phyloP scores from a whole-genome alignment of 1,140 invertebrate genomes.

The Microplitis mediator region DNA sequence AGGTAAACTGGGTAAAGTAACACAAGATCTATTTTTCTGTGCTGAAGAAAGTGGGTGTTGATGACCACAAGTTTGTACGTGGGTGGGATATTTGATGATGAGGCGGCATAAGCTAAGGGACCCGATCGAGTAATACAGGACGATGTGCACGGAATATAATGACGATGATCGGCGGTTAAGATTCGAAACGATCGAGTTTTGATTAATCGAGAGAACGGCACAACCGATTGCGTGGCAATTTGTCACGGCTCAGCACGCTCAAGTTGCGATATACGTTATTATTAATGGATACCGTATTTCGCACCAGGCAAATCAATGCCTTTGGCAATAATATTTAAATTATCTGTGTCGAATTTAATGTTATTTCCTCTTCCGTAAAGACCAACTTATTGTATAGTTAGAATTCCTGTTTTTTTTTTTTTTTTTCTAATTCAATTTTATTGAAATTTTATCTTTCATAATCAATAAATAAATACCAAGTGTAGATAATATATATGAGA shows the following conservation, averaged over 20 bases:
- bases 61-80: not conserved
- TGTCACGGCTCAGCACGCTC: conserved; percentile 6
- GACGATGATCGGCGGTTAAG: not conserved
- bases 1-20: no score
- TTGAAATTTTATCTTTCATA: no score
- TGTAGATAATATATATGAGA: no score
- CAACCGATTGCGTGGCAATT: conserved; percentile 18
- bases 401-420: no score
- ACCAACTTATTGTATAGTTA: no score
- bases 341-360: no score
- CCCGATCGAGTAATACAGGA: not conserved
- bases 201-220: conserved; percentile 17
- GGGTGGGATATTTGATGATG: not conserved
- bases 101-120: not conserved
- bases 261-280: not conserved
- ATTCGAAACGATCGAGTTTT: conserved; percentile 24
- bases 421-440: no score
- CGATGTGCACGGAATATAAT: not conserved
- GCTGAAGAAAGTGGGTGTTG: no score
- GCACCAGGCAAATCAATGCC: not conserved
- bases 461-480: no score
- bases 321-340: no score
- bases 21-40: no score
- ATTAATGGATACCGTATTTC: conserved; percentile 10
- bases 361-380: no score